phyloP scores from a whole-genome alignment of 2,797 vertebrate species.

The Tachyglossus aculeatus region DNA sequence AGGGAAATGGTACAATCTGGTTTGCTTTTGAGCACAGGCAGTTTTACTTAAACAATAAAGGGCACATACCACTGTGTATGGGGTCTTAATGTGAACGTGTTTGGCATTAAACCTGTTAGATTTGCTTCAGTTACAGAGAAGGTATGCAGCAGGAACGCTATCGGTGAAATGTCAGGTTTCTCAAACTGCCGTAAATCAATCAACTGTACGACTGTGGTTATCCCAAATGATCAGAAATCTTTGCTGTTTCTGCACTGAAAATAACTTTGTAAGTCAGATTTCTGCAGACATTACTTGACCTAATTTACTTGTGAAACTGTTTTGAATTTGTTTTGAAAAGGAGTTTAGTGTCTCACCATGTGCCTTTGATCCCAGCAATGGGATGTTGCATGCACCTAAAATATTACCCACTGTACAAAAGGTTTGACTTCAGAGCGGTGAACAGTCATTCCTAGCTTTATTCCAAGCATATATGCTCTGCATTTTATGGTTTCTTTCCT shows the following conservation, averaged over 20 bases:
- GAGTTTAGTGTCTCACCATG: background rate
- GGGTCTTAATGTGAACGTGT: background rate
- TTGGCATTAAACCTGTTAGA: background rate
- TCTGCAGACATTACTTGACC: too few relatives aligned
- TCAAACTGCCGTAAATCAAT: background rate
- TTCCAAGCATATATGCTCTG: too few relatives aligned
- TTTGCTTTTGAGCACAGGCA: background rate
- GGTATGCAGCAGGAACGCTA: background rate
- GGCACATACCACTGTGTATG: background rate
- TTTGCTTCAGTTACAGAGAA: constrained; percentile 19
- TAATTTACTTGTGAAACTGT: background rate
- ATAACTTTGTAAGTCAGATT: background rate
- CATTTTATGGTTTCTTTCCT: constrained; percentile 1
- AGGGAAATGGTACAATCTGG: background rate
- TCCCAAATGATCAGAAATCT: constrained; percentile 6
- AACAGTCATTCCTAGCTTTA: too few relatives aligned
- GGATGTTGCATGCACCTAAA: too few relatives aligned
- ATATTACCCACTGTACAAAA: background rate
- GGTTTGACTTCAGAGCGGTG: background rate
- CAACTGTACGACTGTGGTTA: background rate
- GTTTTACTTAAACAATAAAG: constrained; percentile 2
- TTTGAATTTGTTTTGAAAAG: background rate
- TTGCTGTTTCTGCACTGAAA: background rate
- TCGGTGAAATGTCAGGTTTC: background rate
- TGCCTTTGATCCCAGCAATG: background rate